These are phyloP conservation scores for Adelognathus sp. DNA, from an alignment of 2,888 invertebrate genomes.

Conservation along the genomic window DNA sequence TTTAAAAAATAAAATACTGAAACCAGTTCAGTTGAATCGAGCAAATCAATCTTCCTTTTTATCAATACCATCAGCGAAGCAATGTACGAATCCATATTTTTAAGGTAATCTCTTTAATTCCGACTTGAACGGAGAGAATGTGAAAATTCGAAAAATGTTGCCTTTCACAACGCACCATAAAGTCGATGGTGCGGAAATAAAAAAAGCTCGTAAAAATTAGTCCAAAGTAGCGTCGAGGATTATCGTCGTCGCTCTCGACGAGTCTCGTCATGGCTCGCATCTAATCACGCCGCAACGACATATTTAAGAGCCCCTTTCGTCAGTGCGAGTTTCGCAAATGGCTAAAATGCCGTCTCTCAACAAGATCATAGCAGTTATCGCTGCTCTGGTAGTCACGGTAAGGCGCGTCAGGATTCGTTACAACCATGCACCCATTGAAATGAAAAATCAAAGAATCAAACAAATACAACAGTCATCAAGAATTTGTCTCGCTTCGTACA, in stretches of 20 bases:
- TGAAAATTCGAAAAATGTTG: not conserved
- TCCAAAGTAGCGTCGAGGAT: conserved; percentile 14
- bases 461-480: too few species aligned
- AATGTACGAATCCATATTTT: too few species aligned
- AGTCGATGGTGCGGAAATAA: not conserved
- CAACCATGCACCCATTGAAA: not conserved
- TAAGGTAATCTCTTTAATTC: too few species aligned
- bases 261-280: not conserved
- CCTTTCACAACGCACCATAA: not conserved
- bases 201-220: conserved; percentile 21
- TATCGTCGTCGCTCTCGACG: conserved; percentile 6
- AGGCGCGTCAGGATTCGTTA: too few species aligned
- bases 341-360: conserved; percentile 39
- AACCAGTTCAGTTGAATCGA: too few species aligned
- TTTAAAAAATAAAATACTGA: too few species aligned
- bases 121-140: too few species aligned
- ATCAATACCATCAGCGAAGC: too few species aligned
- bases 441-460: too few species aligned
- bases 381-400: conserved; percentile 54
- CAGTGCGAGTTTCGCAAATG: conserved; percentile 38
- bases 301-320: conserved; percentile 56
- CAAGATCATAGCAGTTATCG: conserved; percentile 41
- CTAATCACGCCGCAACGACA: conserved; percentile 41
- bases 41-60: too few species aligned
- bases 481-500: too few species aligned